Base-by-base conservation (phyloP, 2,797 vertebrate species). In the Hozukius guyotensis region DNA sequence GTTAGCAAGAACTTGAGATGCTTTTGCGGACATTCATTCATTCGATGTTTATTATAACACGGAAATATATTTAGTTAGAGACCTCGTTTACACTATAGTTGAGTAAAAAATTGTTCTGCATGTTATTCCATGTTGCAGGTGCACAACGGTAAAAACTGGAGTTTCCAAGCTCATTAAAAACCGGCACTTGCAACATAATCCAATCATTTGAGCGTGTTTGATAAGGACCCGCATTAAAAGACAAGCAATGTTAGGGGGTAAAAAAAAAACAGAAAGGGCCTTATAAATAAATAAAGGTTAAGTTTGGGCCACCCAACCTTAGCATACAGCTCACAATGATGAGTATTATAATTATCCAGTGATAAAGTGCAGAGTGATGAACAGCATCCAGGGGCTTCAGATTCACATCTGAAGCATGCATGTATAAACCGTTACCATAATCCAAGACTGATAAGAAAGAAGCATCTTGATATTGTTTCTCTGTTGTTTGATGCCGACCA, bases 81-180 rank as follows among this genome's bases (percentile, higher is more conserved):
- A 53, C 9, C n/a, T 11, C 4, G 14, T 11, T 53, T 53, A 22
- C 52, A 11, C n/a, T 5, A 22, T 11, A 22, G 20, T n/a, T 7
- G 20, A 52, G 52, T 53, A 20, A n/a, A n/a, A n/a, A 8, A 46
- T 46, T 46, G 0, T 0, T 46, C 0, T 46, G 38, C 38, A 16
- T 42, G 38, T 42, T 46, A 46, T 46, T 22, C 49, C 49, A 53
- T 53, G n/a, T 10, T 18, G 16, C 16, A 46, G 42, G 42, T 46
- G 42, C 42, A 46, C 38, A 42, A 42, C 5, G 13, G 2, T 2
- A 38, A 38, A 38, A 38, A 38, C 36, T 38, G 5, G 4, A 42
- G 38, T 42, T 42, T 42, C 38, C 13, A 42, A 42, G 38, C 38
- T 42, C 13, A 42, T 42, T 42, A 0, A 42, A 42, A 42, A 42